Conservation (phyloP, 2,888 invertebrate genomes). For the Lepidochrysops patricia region DNA sequence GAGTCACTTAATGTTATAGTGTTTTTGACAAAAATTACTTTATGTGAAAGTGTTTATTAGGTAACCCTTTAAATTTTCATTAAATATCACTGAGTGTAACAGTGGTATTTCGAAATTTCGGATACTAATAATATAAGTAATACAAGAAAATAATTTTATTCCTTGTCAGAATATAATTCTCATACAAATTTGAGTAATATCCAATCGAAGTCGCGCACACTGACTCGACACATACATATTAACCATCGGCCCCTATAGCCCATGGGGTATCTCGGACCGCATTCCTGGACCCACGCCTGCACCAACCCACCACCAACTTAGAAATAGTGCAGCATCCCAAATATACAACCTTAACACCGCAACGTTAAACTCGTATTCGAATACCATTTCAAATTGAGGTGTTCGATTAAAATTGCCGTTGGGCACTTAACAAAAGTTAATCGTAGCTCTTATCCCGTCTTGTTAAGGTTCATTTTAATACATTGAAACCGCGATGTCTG, state of each 20-base stretch:
- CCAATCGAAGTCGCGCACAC: background rate
- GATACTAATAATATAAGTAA: background rate
- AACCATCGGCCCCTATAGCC: constrained; percentile 48
- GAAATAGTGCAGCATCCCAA: constrained; percentile 14
- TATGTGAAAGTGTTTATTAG: too few relatives aligned
- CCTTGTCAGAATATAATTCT: background rate
- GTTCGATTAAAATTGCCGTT: constrained; percentile 25
- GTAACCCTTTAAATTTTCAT: too few relatives aligned
- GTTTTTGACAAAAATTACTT: too few relatives aligned
- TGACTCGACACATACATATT: background rate
- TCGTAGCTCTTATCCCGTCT: constrained; percentile 20
- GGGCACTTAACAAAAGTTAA: constrained; percentile 18
- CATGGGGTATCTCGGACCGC: constrained; percentile 67
- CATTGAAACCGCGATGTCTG: constrained; percentile 19
- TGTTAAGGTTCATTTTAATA: constrained; percentile 23
- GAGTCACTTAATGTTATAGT: too few relatives aligned
- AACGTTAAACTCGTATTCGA: constrained; percentile 29
- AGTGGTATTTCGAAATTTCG: too few relatives aligned
- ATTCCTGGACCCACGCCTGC: constrained; percentile 54
- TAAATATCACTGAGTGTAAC: too few relatives aligned
- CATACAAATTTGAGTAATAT: background rate
- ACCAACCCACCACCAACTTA: constrained; percentile 31
- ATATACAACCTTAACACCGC: background rate
- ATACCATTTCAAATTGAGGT: constrained; percentile 1
- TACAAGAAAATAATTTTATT: background rate